Percentiles rank a stretch among this genome's conserved stretches.
Evolutionary conservation across 2,113 vertebrate genomes (phyloP).

Genomic region (Grammomys dolichurus): DNA sequence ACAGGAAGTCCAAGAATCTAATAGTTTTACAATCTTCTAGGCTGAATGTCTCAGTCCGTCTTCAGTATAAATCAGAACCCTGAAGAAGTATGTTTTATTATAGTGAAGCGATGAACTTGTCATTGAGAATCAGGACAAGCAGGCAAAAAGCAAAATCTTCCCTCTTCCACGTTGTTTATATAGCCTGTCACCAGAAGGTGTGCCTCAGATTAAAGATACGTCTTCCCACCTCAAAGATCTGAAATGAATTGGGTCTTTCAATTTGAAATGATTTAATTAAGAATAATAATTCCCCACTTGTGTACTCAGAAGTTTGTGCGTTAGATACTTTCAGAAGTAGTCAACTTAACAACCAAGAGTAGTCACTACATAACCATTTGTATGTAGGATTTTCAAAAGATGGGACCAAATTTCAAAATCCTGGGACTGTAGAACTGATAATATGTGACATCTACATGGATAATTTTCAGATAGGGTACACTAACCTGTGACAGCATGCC

Average conservation of each 20-base stretch:
- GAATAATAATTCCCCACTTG: not conserved
- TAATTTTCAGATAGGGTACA: not conserved
- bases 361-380: not conserved
- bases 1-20: not conserved
- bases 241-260: not conserved
- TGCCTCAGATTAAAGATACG: not conserved
- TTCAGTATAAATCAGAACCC: not conserved
- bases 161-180: not conserved
- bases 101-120: not conserved
- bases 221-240: not conserved
- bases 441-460: fast-evolving
- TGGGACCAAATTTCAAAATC: not conserved
- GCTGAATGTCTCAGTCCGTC: not conserved
- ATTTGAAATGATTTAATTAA: not conserved
- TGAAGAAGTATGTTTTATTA: not conserved
- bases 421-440: no score
- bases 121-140: not conserved
- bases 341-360: not conserved
- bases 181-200: not conserved
- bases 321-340: not conserved
- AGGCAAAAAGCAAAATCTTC: not conserved
- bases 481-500: no score
- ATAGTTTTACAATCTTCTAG: not conserved
- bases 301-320: not conserved
- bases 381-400: not conserved